Evolutionary conservation across 1,140 invertebrate genomes (phyloP), one percentile per base, ranked within the genome.

Genomic region (Homarus americanus): DNA sequence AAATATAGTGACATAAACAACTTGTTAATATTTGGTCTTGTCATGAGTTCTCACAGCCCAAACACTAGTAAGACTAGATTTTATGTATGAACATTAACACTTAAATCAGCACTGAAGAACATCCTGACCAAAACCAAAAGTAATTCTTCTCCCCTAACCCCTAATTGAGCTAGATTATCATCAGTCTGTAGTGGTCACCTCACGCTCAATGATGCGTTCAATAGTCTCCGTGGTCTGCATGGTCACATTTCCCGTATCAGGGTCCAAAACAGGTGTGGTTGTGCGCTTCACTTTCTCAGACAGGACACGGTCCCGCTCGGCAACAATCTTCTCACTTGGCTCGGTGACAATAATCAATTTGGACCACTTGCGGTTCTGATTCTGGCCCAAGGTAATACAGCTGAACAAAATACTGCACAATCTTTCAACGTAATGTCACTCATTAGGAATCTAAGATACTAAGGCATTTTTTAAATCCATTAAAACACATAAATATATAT

Each of bases 201-300:
- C 88, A 78, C 88, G 88, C 80, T 90, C 88, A 82, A 90, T 90
- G 88, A 90, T 90, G 72, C 88, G 80, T 36, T 90, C 88, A 83
- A 90, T 40, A 32, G 88, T 90, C 80, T 90, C 88, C 49, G 80
- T 83, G 72, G 88, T 90, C 63, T 82, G 69, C 32, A 90, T 32
- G 10, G 44, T 90, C 80, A 90, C 88, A 41, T 83, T 53, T 41
- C 88, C 88, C 17, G 88, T 90, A 69, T 49, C 73, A 44, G 88
- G 88, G 80, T 90, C 88, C 53, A 90, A 82, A 63, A 83, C 49
- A 34, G 88, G 88, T 44, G 78, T 82, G 20, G 88, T 90, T 78
- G 75, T 90, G 88, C 88, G 88, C 80, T 40, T 76, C 80, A 90
- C 88, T 78, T 78, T 84, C 88, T 90, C 88, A 53, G 69, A 82